These are phyloP conservation scores for Tipula lateralis DNA, from an alignment of 2,888 invertebrate species.

Conservation along the genomic window DNA sequence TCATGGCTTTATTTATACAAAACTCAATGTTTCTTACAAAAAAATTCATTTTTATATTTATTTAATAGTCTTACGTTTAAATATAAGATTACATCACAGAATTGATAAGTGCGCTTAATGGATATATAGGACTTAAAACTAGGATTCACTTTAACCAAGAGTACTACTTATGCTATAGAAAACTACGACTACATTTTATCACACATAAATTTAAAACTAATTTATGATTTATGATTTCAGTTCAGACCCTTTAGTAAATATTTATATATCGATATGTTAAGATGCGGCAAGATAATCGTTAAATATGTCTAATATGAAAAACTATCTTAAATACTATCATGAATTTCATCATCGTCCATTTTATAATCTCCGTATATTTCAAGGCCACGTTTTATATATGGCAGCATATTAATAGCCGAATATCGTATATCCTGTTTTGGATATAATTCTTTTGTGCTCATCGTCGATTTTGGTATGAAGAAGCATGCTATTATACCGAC, in stretches of 20 bases:
- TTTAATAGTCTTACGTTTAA: background rate
- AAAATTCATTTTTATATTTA: background rate
- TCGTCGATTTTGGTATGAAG: constrained; percentile 38
- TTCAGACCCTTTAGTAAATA: background rate
- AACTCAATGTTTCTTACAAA: background rate
- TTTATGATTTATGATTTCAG: constrained; percentile 13
- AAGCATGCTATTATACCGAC: constrained; percentile 41
- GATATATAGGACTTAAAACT: background rate
- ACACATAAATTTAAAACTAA: background rate
- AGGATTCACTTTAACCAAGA: background rate
- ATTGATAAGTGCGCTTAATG: background rate
- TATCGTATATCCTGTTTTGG: constrained; percentile 35
- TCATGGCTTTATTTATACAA: background rate
- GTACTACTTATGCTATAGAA: background rate
- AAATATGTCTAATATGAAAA: no score
- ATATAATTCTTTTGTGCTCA: constrained; percentile 33
- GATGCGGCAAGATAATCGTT: background rate
- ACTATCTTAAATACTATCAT: background rate
- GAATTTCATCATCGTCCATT: background rate
- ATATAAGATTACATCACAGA: constrained; percentile 11
- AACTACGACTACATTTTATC: background rate
- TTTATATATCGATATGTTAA: background rate
- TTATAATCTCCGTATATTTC: constrained; percentile 32
- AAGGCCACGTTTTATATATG: constrained; percentile 36
- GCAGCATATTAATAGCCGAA: constrained; percentile 38